Evolutionary conservation across 2,888 invertebrate genomes (phyloP), one percentile per base, ranked within the genome.

Genomic region (Rhogogaster chlorosoma): DNA sequence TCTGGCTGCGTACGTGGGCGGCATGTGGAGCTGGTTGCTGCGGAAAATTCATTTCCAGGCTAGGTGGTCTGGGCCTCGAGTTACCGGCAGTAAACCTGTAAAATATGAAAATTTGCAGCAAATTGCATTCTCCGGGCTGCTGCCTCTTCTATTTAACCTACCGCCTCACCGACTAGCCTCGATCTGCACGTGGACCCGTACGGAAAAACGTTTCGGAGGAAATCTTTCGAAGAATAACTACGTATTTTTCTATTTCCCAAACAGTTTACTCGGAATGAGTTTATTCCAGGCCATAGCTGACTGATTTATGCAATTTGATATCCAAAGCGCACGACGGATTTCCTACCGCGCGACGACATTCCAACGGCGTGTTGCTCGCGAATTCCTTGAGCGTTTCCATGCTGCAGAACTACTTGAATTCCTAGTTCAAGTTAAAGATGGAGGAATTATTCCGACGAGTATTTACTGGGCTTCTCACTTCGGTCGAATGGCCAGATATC

Each of bases 61-160:
- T 77, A 77, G 49, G 77, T 49, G 77, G 77, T 77, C 29, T 49
- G 77, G 29, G 49, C 77, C 26, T 18, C 77, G 77, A 49, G 49
- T 77, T 77, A 77, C 77, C 53, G 77, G 32, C 77, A 49, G 77
- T 77, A 77, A 77, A 77, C 29, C 77, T 77, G 77, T 77, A 77
- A 77, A 77, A 77, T 77, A 77, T 77, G 77, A 77, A 77, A 77
- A 77, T 77, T 77, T 77, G 45, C 77, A 77, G 77, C 77, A 77
- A 77, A 77, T 77, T 77, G 77, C 77, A 77, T 77, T 77, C 77
- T 77, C 77, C 53, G 77, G 49, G 22, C 42, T n/a, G 49, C 29
- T 53, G 77, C 49, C 45, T 77, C 77, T 38, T 38, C 38, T 26
- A n/a, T 73, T 73, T 73, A 73, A 73, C 38, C 12, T 42, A 42